These are phyloP conservation scores for Acrocephalus arundinaceus DNA, from an alignment of 2,113 vertebrate genomes.

Conservation along the genomic window DNA sequence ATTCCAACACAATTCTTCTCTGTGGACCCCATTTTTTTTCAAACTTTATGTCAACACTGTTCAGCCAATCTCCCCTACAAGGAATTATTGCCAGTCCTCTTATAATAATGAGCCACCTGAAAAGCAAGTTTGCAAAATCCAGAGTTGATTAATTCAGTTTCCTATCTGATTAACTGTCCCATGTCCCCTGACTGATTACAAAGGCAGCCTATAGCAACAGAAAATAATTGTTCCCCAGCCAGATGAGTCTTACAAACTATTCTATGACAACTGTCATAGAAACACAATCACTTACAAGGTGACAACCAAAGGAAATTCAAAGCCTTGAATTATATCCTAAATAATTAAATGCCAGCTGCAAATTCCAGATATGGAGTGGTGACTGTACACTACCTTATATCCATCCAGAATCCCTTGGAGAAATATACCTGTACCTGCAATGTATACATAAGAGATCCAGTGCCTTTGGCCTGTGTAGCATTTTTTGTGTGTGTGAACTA, in stretches of 20 bases:
- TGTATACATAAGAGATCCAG: neutral
- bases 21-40: neutral
- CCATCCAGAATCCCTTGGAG: neutral
- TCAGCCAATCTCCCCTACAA: neutral
- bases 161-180: neutral
- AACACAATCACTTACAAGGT: neutral
- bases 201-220: neutral
- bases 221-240: neutral
- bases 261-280: neutral
- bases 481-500: neutral
- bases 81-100: neutral
- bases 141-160: conserved; percentile 1
- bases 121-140: neutral
- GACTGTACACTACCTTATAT: neutral
- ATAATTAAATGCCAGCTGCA: conserved; percentile 19
- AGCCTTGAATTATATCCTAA: conserved; percentile 17
- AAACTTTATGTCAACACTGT: neutral
- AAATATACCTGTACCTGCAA: neutral
- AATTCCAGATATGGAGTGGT: conserved; percentile 15
- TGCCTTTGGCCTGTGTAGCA: neutral
- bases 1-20: neutral
- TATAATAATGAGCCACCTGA: neutral
- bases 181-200: neutral
- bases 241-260: neutral
- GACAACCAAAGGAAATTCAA: conserved; percentile 12